Base-by-base conservation (phyloP, 2,797 vertebrate genomes). In the Eutrigla gurnardus region DNA sequence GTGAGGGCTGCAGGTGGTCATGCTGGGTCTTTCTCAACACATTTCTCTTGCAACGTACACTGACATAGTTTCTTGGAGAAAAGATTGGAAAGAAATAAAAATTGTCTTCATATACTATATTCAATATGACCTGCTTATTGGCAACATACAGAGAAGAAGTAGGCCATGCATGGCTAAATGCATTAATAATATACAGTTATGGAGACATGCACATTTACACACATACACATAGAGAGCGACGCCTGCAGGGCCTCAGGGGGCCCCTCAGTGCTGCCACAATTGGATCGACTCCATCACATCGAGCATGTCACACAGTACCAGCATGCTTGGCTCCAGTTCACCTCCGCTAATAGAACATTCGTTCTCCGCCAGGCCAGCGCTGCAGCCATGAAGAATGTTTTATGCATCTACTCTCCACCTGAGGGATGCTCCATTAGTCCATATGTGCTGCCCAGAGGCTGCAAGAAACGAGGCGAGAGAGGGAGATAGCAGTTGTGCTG, bases 151-250 rank as follows among this genome's bases (percentile, higher is more conserved):
- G 35, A 45, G 46, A 57, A 60, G 43, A 73, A 70, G 73, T 82
- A 73, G 73, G 79, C 2, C 75, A 54, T 33, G 50, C 57, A 66
- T 72, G 36, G 52, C 32, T 59, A 47, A 73, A 71, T 61, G 18
- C 47, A 80, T 77, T 50, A 80, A 76, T 67, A 58, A 72, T 75
- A 47, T 33, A 49, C 45, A 25, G 39, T 52, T 45, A 39, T 25
- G 32, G 32, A 32, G 49, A 60, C 71, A 45, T 35, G 7, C 43
- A 69, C 15, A 68, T 40, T 36, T n/a, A 70, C 18, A 25, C 25
- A 9, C 49, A 36, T 53, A 60, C 57, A 35, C 57, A 25, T 7
- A 53, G 33, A 62, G 45, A 57, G 36, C 57, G 46, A 12, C 0
- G 42, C 64, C 59, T 72, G 35, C 52, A 49, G 66, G 75, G 33